Base-by-base conservation (phyloP, 1,140 invertebrate genomes). In the Heliconius nattereri region DNA sequence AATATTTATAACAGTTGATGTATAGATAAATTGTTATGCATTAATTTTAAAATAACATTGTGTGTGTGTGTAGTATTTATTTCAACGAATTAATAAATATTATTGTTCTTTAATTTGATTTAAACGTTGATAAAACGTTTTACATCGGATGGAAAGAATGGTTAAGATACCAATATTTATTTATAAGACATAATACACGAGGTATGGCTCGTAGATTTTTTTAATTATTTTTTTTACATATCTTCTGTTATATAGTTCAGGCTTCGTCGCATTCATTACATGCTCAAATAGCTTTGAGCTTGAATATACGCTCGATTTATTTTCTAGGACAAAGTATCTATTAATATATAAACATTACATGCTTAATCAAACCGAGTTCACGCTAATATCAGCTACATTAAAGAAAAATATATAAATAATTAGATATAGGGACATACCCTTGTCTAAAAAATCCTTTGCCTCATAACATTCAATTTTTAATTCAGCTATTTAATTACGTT, bases 321-420 rank as follows among this genome's bases (percentile, higher is more conserved):
- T 91, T 92, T 94, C 89, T 94, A 90, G 92, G 91, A 85, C 91
- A 90, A 87, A 90, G 88, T 85, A 86, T 87, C 90, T 93, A 93
- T 91, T 89, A 90, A 91, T 93, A 94, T 90, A 89, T 87, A 88
- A 88, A 88, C 84, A 86, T 85, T 89, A 87, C 86, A 91, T 88
- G 89, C 85, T 90, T 91, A 89, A 90, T 91, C 86, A 89, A 89
- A 83, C 89, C 35, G 76, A 45, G 45, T 66, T 75, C 77, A 78
- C 66, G 73, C 60, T 26, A 70, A 72, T 71, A 71, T 70, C 37
- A 66, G 11, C 32, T 26, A 52, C 73, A 49, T 74, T 37, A 73
- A 73, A 73, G 49, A 37, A 72, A 72, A 40, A 72, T 23, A 66
- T 66, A 66, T 66, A 66, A 66, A 23, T 66, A 66, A 66, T n/a